Percentiles rank a stretch among this genome's conserved stretches.
phyloP scores from a whole-genome alignment of 2,113 vertebrate species.

The Rhea pennata region DNA sequence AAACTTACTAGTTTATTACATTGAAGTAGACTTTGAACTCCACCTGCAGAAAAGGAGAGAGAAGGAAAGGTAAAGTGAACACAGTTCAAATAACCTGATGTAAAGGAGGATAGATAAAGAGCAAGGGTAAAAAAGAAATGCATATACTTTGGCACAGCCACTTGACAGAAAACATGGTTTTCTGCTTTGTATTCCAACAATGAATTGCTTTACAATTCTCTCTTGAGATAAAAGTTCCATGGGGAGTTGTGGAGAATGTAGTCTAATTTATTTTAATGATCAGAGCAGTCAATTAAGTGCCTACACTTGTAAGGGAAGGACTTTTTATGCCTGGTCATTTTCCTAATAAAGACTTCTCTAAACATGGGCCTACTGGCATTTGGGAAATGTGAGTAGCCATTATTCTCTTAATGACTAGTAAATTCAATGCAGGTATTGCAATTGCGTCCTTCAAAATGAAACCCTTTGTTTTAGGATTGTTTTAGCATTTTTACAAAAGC shows the following conservation, averaged over 20 bases:
- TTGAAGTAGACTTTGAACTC: neutral
- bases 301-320: constrained; percentile 29
- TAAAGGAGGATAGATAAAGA: neutral
- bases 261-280: constrained; percentile 71
- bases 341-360: constrained; percentile 49
- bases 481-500: neutral
- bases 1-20: neutral
- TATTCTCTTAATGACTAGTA: constrained; percentile 30
- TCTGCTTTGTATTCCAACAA: neutral
- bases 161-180: neutral
- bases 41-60: neutral
- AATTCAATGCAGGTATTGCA: constrained; percentile 5
- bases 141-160: neutral
- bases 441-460: neutral
- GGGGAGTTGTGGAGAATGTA: constrained; percentile 52
- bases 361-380: constrained; percentile 8
- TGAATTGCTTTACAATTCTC: constrained; percentile 47
- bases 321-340: constrained; percentile 62
- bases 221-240: constrained; percentile 58
- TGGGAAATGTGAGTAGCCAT: constrained; percentile 20
- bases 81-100: neutral
- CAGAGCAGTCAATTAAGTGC: constrained; percentile 59
- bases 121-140: neutral
- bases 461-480: neutral
- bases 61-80: neutral